A percentile compares a stretch with the other conserved stretches of the same genome.
Conservation (phyloP, 2,797 vertebrate species). For the Pipistrellus pygmaeus region DNA sequence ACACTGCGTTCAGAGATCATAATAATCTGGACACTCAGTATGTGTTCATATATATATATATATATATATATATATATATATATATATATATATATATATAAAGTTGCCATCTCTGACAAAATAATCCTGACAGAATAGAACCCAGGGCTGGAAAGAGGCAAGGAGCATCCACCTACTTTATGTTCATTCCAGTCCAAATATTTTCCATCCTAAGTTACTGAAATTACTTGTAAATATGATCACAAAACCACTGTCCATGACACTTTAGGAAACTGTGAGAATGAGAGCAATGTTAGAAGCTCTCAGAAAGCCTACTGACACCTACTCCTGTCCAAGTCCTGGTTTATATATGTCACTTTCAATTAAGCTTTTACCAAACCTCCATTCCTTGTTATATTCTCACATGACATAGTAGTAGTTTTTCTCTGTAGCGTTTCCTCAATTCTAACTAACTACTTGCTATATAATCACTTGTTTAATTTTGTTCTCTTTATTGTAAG, state of each 20-base stretch:
- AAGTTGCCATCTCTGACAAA: not conserved
- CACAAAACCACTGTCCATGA: not conserved
- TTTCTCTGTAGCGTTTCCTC: not conserved
- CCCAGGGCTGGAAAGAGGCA: not conserved
- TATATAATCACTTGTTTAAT: conserved; percentile 5
- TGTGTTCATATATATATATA: accelerated
- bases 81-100: too few species aligned
- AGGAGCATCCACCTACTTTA: not conserved
- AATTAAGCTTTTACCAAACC: not conserved
- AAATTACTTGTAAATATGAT: not conserved
- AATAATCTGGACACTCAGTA: too few species aligned
- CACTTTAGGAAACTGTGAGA: not conserved
- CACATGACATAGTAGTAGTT: not conserved
- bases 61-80: too few species aligned
- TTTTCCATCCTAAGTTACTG: not conserved
- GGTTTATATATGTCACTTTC: conserved; percentile 22
- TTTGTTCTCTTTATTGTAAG: not conserved
- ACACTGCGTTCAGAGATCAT: too few species aligned
- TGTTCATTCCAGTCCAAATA: not conserved
- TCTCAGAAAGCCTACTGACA: not conserved
- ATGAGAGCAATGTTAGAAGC: not conserved
- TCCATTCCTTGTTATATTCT: not conserved
- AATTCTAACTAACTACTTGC: conserved; percentile 6
- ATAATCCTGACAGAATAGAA: not conserved
- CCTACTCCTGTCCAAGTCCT: not conserved